Percentiles rank a stretch among this genome's conserved stretches.
phyloP scores from a whole-genome alignment of 2,888 invertebrate genomes.

The Glaucopsyche alexis region DNA sequence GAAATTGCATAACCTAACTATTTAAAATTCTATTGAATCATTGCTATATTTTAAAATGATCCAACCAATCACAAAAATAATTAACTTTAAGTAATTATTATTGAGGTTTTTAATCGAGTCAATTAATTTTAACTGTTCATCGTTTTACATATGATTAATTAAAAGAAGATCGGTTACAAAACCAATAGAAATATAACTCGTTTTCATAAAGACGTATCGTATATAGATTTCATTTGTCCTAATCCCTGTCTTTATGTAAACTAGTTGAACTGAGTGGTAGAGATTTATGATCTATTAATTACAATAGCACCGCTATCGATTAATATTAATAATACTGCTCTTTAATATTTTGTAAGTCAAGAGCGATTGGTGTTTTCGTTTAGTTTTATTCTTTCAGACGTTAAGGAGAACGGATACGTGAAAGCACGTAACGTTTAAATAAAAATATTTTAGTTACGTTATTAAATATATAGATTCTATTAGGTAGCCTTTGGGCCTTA shows the following conservation, averaged over 20 bases:
- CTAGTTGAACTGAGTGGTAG: conserved; percentile 44
- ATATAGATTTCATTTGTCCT: not conserved
- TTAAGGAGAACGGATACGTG: too few species aligned
- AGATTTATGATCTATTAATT: conserved; percentile 68
- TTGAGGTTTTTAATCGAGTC: conserved; percentile 10
- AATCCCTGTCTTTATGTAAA: conserved; percentile 28
- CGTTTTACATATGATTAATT: conserved; percentile 3
- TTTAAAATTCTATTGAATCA: not conserved
- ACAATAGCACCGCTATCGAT: conserved; percentile 65
- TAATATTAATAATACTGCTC: conserved; percentile 73
- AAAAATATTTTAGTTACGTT: too few species aligned
- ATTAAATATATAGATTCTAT: too few species aligned
- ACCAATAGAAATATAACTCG: too few species aligned
- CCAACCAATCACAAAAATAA: not conserved
- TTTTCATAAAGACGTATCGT: not conserved
- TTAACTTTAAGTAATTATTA: conserved; percentile 8
- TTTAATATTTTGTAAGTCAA: conserved; percentile 48
- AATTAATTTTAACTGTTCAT: not conserved
- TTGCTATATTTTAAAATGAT: conserved; percentile 9
- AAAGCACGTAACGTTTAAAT: too few species aligned
- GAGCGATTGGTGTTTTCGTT: conserved; percentile 38
- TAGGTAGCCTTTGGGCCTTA: too few species aligned
- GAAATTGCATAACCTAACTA: not conserved
- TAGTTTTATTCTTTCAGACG: not conserved
- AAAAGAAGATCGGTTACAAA: not conserved